These are phyloP conservation scores for Orthosia cruda DNA, from an alignment of 2,888 invertebrate genomes.

Conservation along the genomic window DNA sequence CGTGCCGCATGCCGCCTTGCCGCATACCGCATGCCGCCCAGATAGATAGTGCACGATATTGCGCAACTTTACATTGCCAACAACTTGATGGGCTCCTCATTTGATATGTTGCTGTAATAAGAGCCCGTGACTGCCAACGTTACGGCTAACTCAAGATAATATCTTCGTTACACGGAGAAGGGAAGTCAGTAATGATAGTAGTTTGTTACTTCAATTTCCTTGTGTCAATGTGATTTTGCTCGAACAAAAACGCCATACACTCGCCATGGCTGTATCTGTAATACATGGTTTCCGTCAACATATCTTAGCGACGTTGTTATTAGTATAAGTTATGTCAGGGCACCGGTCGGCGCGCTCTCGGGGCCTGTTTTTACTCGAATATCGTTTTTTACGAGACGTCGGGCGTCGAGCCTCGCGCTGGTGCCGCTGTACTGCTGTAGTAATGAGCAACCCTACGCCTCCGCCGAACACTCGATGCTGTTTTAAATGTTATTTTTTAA, in stretches of 20 bases:
- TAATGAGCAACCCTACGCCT: slow-evolving; percentile 76
- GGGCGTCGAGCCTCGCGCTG: slow-evolving; percentile 30
- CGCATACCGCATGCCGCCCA: neutral
- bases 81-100: slow-evolving; percentile 28
- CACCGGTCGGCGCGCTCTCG: slow-evolving; percentile 70
- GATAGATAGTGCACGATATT: slow-evolving; percentile 36
- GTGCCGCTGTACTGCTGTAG: slow-evolving; percentile 8
- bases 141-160: slow-evolving; percentile 40
- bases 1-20: neutral
- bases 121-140: slow-evolving; percentile 23
- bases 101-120: slow-evolving; percentile 47
- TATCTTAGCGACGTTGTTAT: slow-evolving; percentile 70
- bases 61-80: slow-evolving; percentile 47
- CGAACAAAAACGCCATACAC: slow-evolving; percentile 44
- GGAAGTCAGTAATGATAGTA: slow-evolving; percentile 36
- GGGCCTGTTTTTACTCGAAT: slow-evolving; percentile 79
- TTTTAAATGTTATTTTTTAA: slow-evolving; percentile 65
- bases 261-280: slow-evolving; percentile 47
- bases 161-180: slow-evolving; percentile 30
- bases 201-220: slow-evolving; percentile 47
- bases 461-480: slow-evolving; percentile 49
- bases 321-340: slow-evolving; percentile 73
- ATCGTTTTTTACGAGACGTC: slow-evolving; percentile 77
- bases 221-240: slow-evolving; percentile 36
- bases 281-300: slow-evolving; percentile 80